These are phyloP conservation scores for Oreochromis tanganicae DNA, from an alignment of 2,113 vertebrate genomes.

Conservation along the genomic window DNA sequence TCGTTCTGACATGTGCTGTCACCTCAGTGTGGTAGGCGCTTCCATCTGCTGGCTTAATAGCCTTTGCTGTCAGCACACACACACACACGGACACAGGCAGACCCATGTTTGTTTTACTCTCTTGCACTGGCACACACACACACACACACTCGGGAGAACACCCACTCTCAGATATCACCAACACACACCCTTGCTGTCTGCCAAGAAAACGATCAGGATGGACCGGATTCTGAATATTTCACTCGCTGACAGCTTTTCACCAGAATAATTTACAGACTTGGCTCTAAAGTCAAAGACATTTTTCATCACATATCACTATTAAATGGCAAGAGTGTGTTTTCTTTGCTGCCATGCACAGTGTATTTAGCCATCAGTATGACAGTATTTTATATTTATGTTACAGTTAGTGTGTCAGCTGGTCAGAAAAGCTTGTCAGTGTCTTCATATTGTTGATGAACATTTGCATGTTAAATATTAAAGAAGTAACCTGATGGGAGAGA, in stretches of 20 bases:
- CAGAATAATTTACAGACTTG: background rate
- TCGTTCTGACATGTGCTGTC: constrained; percentile 71
- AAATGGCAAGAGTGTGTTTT: background rate
- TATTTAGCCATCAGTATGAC: background rate
- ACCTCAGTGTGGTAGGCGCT: constrained; percentile 62
- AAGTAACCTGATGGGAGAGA: background rate
- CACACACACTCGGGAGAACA: background rate
- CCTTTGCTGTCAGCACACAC: constrained; percentile 47
- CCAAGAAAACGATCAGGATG: constrained; percentile 31
- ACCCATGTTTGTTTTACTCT: constrained; percentile 4
- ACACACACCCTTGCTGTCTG: background rate
- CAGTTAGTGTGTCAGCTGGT: background rate
- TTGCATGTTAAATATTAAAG: background rate
- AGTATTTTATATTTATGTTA: background rate
- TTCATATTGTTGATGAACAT: background rate
- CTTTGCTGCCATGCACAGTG: background rate
- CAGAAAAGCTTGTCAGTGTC: background rate
- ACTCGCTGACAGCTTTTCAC: constrained; percentile 24
- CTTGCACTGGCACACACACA: background rate
- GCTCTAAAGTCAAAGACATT: background rate
- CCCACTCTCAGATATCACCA: constrained; percentile 11
- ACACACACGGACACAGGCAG: background rate
- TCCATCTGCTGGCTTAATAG: constrained; percentile 60
- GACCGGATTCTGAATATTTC: constrained; percentile 17
- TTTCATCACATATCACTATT: constrained; percentile 13